phyloP scores from a whole-genome alignment of 2,113 vertebrate species.

The Dipodomys ordii region DNA sequence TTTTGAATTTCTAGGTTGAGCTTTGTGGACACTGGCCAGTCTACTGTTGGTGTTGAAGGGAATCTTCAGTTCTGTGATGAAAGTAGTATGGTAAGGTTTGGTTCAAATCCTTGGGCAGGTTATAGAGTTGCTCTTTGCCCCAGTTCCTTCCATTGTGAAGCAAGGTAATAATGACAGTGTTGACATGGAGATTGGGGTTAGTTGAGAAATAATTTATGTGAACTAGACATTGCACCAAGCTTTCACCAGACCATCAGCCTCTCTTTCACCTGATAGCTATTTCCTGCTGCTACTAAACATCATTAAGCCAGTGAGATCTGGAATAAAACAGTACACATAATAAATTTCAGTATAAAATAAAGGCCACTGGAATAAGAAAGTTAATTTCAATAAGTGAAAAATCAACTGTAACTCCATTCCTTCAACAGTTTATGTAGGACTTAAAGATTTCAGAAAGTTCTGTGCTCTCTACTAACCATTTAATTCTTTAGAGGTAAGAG shows the following conservation, averaged over 20 bases:
- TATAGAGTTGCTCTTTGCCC: background rate
- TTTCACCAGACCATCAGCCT: background rate
- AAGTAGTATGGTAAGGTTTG: background rate
- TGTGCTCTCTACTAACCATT: background rate
- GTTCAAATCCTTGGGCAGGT: background rate
- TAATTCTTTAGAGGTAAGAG: background rate
- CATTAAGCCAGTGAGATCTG: background rate
- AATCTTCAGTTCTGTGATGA: background rate
- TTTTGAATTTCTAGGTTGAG: background rate
- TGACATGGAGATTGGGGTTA: background rate
- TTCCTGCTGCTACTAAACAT: conserved; percentile 20
- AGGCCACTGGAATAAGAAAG: background rate
- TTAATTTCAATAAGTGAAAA: conserved; percentile 9
- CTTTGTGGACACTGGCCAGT: background rate
- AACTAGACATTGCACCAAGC: background rate
- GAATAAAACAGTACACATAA: conserved; percentile 10
- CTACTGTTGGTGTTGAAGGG: background rate
- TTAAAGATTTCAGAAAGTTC: conserved; percentile 2
- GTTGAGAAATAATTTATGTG: conserved; percentile 4
- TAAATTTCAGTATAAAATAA: conserved; percentile 30
- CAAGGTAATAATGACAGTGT: background rate
- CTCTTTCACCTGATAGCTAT: background rate
- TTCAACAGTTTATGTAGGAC: background rate
- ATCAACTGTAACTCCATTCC: background rate
- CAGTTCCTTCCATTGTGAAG: background rate